A percentile compares a stretch with the other conserved stretches of the same genome.
Evolutionary conservation across 1,140 invertebrate species (phyloP).

Genomic region (Drosophila repletoides): DNA sequence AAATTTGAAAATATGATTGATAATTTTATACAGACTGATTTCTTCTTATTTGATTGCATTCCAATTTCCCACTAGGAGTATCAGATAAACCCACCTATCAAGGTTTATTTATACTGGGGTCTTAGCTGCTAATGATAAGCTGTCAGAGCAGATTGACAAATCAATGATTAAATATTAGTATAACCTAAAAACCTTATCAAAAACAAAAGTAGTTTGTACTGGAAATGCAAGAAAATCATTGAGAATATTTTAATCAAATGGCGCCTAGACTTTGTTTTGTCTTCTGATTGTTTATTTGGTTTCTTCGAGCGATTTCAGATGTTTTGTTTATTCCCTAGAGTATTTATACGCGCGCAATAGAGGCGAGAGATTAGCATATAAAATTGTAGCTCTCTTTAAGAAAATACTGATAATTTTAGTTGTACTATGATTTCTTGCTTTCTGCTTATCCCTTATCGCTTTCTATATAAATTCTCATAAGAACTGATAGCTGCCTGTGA

Average conservation of each 20-base stretch:
- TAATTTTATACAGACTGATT: too few species aligned
- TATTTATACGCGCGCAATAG: conserved; percentile 5
- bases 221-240: neutral
- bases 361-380: conserved; percentile 25
- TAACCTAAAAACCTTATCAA: conserved; percentile 47
- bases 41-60: too few species aligned
- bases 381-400: conserved; percentile 8
- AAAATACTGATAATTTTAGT: conserved; percentile 15
- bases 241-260: conserved; percentile 27
- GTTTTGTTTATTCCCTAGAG: too few species aligned
- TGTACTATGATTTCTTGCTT: neutral
- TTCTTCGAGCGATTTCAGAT: conserved; percentile 2
- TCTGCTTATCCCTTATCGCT: conserved; percentile 25
- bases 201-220: neutral
- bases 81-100: too few species aligned
- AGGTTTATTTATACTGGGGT: neutral
- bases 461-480: neutral
- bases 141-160: too few species aligned
- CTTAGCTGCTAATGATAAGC: neutral
- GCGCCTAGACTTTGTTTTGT: conserved; percentile 39
- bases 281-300: conserved; percentile 10
- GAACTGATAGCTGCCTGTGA: neutral
- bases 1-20: too few species aligned
- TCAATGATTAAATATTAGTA: conserved; percentile 24
- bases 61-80: too few species aligned